Evolutionary conservation across 2,888 invertebrate genomes (phyloP), one percentile per base, ranked within the genome.

Genomic region (Phyto melanocephala): DNA sequence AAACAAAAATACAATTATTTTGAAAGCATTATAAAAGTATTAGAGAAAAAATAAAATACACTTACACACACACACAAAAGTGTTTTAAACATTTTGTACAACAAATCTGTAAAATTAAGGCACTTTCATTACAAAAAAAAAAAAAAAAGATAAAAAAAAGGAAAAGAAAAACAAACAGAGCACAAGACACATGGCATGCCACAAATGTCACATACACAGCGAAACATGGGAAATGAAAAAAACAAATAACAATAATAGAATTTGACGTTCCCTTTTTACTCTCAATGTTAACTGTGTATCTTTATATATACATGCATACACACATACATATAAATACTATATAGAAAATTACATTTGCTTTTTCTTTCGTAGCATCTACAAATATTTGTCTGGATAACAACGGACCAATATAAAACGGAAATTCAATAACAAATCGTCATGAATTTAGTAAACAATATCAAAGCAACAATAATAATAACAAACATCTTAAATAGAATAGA

Each of bases 91-190:
- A 88, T 88, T 89, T 88, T 88, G 86, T 85, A 84, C 84, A 81
- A 84, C 84, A 82, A 87, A 89, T 88, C 87, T 85, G 87, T 85
- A 86, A 87, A 90, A 90, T 90, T 88, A 87, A 88, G 87, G 87
- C 86, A 87, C 87, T 90, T 88, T 80, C 56, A 81, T 2, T n/a
- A n/a, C n/a, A n/a, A n/a, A n/a, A n/a, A n/a, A n/a, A n/a, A n/a
- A n/a, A n/a, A n/a, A n/a, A n/a, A n/a, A n/a, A n/a, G n/a, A n/a
- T n/a, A n/a, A n/a, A n/a, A n/a, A n/a, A n/a, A n/a, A n/a, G n/a
- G n/a, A n/a, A n/a, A n/a, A 15, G 42, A 33, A 45, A 67, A 52
- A 58, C 84, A 84, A 84, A 82, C 85, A 81, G n/a, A n/a, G 42
- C 70, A 84, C 78, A 42, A 54, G 10, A 28, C 37, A 74, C 65